Conservation (phyloP, 1,140 invertebrate species). For the Drosophila rufa region DNA sequence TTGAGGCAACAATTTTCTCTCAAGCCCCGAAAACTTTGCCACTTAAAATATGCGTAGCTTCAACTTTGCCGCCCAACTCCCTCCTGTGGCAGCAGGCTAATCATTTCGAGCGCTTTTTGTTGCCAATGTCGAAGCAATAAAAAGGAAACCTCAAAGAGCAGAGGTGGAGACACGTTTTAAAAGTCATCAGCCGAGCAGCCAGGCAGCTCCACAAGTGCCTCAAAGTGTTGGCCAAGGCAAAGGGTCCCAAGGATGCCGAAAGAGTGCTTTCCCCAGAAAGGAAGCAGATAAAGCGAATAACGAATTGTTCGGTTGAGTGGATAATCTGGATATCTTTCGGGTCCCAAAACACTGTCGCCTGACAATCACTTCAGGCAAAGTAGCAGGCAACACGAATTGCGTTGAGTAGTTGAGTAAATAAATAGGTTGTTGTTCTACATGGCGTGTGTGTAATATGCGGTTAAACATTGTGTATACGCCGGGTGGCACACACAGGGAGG, state of each 20-base stretch:
- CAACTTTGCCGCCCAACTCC: slow-evolving; percentile 13
- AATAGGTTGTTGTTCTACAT: slow-evolving; percentile 47
- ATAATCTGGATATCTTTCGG: slow-evolving; percentile 29
- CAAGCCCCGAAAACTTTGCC: slow-evolving; percentile 51
- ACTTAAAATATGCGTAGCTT: slow-evolving; percentile 77
- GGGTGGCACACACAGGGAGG: slow-evolving; percentile 6
- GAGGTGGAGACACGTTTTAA: slow-evolving; percentile 52
- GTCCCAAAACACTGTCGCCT: slow-evolving; percentile 22
- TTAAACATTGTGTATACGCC: slow-evolving; percentile 56
- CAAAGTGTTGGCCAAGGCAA: slow-evolving; percentile 16
- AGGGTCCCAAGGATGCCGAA: slow-evolving; percentile 10
- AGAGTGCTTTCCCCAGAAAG: slow-evolving; percentile 14
- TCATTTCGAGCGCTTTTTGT: slow-evolving; percentile 59
- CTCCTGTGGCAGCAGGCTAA: slow-evolving; percentile 20
- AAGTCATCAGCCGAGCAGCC: slow-evolving; percentile 55
- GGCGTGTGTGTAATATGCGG: slow-evolving; percentile 50
- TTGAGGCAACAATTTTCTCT: slow-evolving; percentile 73
- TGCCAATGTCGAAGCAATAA: slow-evolving; percentile 55
- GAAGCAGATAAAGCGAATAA: slow-evolving; percentile 27
- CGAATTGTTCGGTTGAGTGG: slow-evolving; percentile 26
- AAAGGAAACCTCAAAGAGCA: slow-evolving; percentile 20
- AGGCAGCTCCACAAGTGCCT: slow-evolving; percentile 33
- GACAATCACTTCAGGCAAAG: slow-evolving; percentile 32
- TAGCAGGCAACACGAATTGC: slow-evolving; percentile 20
- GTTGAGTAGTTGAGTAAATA: slow-evolving; percentile 42